Conservation (phyloP, 1,140 invertebrate species). For the Sycobia sp. region DNA sequence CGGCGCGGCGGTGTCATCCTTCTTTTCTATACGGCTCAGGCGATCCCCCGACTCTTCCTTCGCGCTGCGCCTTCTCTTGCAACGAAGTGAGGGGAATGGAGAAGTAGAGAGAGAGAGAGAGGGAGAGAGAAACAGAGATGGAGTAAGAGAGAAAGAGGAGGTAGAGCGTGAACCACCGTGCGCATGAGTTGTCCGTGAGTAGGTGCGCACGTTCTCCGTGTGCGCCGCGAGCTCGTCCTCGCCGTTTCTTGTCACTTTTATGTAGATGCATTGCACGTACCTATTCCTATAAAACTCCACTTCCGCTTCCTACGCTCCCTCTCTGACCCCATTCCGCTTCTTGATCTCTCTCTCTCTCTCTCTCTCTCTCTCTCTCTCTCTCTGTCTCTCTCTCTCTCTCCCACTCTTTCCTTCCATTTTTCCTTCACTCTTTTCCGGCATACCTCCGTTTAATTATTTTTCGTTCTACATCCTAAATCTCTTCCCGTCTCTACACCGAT, state of each 20-base stretch:
- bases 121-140: no score
- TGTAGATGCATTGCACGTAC: conserved; percentile 21
- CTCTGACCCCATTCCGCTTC: no score
- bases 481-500: no score
- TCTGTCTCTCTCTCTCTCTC: neutral
- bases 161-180: no score
- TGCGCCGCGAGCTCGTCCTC: neutral
- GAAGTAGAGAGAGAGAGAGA: neutral
- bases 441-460: no score
- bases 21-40: conserved; percentile 1
- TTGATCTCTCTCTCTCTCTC: neutral
- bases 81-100: neutral
- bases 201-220: no score
- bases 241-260: conserved; percentile 6
- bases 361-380: neutral
- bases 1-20: conserved; percentile 4
- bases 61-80: neutral
- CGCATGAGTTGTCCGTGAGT: no score
- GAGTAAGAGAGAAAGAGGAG: neutral
- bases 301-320: neutral
- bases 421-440: no score
- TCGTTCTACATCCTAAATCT: no score
- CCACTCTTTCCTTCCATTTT: neutral
- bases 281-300: conserved; percentile 10
- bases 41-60: neutral